phyloP scores from a whole-genome alignment of 1,140 invertebrate species.

The Phthorimaea operculella region DNA sequence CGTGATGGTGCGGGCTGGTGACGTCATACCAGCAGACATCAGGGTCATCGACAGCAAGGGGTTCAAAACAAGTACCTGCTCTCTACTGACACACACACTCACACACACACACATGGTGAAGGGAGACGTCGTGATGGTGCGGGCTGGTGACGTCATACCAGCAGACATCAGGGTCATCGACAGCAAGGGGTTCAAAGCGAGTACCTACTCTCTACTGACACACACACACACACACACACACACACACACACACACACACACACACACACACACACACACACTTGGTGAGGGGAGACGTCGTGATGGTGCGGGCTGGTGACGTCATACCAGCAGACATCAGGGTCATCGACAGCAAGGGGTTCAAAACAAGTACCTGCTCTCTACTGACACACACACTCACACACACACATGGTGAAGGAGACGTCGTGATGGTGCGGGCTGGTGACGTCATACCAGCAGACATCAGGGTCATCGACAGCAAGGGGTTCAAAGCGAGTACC shows the following conservation, averaged over 20 bases:
- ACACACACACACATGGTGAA: constrained; percentile 42
- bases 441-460: constrained; percentile 58
- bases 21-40: constrained; percentile 57
- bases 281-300: constrained; percentile 50
- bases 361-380: too few relatives aligned
- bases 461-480: constrained; percentile 54
- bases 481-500: too few relatives aligned
- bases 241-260: background rate
- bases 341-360: constrained; percentile 56
- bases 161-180: constrained; percentile 59
- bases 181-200: constrained; percentile 57
- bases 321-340: constrained; percentile 57
- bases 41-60: constrained; percentile 56
- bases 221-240: background rate
- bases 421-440: constrained; percentile 42
- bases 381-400: constrained; percentile 7
- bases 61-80: too few relatives aligned
- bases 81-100: constrained; percentile 4
- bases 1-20: constrained; percentile 41
- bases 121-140: constrained; percentile 46
- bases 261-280: too few relatives aligned
- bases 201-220: too few relatives aligned
- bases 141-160: constrained; percentile 48
- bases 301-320: constrained; percentile 44
- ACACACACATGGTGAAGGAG: constrained; percentile 49